A percentile compares a stretch with the other conserved stretches of the same genome.
These are phyloP conservation scores for Amblyteles armatorius DNA, from an alignment of 2,888 invertebrate genomes.

Conservation along the genomic window DNA sequence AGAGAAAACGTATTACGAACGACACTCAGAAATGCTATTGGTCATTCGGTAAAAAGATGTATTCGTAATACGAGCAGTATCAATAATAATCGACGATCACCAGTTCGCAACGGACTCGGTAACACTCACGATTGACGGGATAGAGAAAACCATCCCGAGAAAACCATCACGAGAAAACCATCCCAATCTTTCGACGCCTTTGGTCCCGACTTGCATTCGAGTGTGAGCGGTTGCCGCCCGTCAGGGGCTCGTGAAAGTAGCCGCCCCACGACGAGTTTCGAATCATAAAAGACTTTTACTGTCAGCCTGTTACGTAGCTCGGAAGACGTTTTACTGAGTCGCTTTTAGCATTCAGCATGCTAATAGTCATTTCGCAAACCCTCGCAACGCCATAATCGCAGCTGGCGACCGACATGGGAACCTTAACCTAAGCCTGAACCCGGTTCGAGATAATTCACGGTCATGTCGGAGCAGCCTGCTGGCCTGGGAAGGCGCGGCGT, in stretches of 20 bases:
- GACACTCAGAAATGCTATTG: not conserved
- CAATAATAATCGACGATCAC: not conserved
- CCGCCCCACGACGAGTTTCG: not conserved
- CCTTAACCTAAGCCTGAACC: conserved; percentile 15
- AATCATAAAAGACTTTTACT: not conserved
- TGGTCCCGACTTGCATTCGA: conserved; percentile 4
- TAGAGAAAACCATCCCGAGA: not conserved
- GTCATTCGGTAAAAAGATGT: not conserved
- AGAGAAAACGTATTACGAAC: not conserved
- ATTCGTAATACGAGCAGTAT: not conserved
- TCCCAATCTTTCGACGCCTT: not conserved
- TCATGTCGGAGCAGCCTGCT: conserved; percentile 2
- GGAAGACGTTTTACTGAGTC: not conserved
- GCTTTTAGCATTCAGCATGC: conserved; percentile 11
- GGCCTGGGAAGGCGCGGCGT: not conserved
- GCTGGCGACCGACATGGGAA: not conserved
- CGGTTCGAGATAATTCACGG: conserved; percentile 35
- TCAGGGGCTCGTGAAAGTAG: conserved; percentile 25
- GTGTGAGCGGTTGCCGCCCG: conserved; percentile 25
- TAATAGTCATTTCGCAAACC: conserved; percentile 16
- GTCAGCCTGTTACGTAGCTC: not conserved
- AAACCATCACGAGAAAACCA: not conserved
- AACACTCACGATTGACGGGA: not conserved
- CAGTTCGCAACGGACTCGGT: not conserved
- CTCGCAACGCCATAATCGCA: not conserved